Conservation (phyloP, 2,888 invertebrate species). For the Mongoloraphidia duomilia region DNA sequence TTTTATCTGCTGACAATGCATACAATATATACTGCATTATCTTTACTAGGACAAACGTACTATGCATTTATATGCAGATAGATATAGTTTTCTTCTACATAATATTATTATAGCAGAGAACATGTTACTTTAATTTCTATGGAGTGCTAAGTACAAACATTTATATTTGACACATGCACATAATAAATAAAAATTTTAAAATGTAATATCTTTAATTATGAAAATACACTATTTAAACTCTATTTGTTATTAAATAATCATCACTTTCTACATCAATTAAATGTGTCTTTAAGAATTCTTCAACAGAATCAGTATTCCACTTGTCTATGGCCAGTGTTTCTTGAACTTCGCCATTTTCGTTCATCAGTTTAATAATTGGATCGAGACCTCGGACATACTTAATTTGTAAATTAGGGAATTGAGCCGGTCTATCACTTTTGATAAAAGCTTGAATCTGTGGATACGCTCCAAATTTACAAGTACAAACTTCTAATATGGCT, state of each 20-base stretch:
- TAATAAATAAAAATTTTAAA: no score
- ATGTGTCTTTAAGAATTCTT: slow-evolving; percentile 88
- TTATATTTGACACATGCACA: no score
- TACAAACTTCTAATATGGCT: slow-evolving; percentile 90
- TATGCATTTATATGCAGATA: no score
- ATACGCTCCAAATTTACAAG: slow-evolving; percentile 95
- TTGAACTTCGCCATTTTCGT: slow-evolving; percentile 67
- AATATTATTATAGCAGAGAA: no score
- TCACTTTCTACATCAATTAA: slow-evolving; percentile 44
- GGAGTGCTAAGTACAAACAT: no score
- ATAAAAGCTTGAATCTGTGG: slow-evolving; percentile 98
- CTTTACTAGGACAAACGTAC: no score
- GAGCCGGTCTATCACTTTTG: slow-evolving; percentile 77
- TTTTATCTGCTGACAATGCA: no score
- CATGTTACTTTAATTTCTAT: no score
- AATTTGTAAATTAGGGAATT: slow-evolving; percentile 83
- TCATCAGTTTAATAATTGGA: slow-evolving; percentile 83
- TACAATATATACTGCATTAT: no score
- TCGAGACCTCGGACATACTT: slow-evolving; percentile 88
- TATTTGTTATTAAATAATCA: slow-evolving; percentile 45
- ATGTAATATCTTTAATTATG: no score
- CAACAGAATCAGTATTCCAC: slow-evolving; percentile 97
- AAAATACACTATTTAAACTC: slow-evolving; percentile 27
- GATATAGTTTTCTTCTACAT: no score
- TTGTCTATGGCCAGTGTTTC: slow-evolving; percentile 92